phyloP scores from a whole-genome alignment of 2,888 invertebrate species.

The Dorcus parallelipipedus region DNA sequence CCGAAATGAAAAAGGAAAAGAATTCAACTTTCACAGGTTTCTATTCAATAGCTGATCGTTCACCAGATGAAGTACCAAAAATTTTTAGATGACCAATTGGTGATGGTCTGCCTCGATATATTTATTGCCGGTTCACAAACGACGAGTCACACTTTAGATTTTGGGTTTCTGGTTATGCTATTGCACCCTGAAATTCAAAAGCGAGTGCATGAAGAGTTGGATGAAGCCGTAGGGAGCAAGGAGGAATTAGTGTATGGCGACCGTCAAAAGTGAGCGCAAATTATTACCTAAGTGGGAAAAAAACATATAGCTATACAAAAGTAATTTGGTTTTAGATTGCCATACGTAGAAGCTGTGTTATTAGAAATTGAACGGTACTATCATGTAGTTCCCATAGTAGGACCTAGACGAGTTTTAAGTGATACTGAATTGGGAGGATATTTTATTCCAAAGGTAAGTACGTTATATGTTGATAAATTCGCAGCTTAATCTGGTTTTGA shows the following conservation, averaged over 20 bases:
- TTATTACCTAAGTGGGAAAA: no score
- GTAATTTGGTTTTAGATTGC: slow-evolving; percentile 42
- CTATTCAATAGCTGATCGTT: not conserved
- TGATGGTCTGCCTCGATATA: slow-evolving; percentile 64
- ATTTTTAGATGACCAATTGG: slow-evolving; percentile 57
- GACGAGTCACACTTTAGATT: slow-evolving; percentile 61
- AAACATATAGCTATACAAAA: not conserved
- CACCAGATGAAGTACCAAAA: not conserved
- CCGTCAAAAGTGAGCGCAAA: slow-evolving; percentile 45
- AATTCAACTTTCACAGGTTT: slow-evolving; percentile 44
- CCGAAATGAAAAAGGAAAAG: slow-evolving; percentile 53
- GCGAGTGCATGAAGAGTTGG: slow-evolving; percentile 56
- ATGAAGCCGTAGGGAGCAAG: slow-evolving; percentile 45
- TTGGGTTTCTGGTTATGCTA: slow-evolving; percentile 59
- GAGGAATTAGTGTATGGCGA: slow-evolving; percentile 50
- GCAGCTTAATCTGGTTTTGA: not conserved
- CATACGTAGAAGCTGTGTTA: slow-evolving; percentile 56
- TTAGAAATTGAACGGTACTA: slow-evolving; percentile 52
- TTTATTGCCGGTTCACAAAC: slow-evolving; percentile 66
- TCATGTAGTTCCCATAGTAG: slow-evolving; percentile 49
- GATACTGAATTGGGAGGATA: slow-evolving; percentile 57
- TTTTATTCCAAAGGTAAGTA: slow-evolving; percentile 42
- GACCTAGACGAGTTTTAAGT: slow-evolving; percentile 53
- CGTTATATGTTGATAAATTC: no score
- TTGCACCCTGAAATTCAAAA: slow-evolving; percentile 58